Evolutionary conservation across 2,113 vertebrate species (phyloP).

Genomic region (Pelvicachromis taeniatus): DNA sequence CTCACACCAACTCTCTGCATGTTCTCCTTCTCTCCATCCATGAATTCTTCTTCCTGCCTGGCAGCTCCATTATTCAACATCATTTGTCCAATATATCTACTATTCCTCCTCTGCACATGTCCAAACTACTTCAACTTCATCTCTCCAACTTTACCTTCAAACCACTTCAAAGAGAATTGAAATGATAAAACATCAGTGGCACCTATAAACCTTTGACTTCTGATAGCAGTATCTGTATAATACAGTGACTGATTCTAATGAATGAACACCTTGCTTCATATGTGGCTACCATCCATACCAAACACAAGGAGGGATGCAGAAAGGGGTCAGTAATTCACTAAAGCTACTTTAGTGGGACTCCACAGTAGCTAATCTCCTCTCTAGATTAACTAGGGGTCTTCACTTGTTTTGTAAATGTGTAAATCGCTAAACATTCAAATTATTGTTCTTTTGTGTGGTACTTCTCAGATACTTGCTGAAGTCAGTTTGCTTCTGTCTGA

Average conservation of each 20-base stretch:
- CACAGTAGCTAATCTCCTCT: not conserved
- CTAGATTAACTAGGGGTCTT: not conserved
- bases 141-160: not conserved
- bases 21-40: not conserved
- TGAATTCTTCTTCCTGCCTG: fast-evolving
- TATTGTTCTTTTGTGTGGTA: not conserved
- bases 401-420: not conserved
- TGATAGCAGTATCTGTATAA: not conserved
- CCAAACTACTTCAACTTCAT: not conserved
- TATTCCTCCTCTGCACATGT: not conserved
- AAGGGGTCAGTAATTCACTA: not conserved
- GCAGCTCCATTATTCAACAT: not conserved
- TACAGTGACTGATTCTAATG: not conserved
- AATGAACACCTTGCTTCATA: not conserved
- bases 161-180: not conserved
- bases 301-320: not conserved
- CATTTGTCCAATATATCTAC: not conserved
- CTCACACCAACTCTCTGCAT: not conserved
- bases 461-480: not conserved
- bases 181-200: not conserved
- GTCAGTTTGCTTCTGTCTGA: not conserved
- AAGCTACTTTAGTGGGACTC: not conserved
- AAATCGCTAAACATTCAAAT: not conserved
- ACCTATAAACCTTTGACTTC: not conserved
- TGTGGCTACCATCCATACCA: not conserved